A percentile compares a stretch with the other conserved stretches of the same genome.
Evolutionary conservation across 2,888 invertebrate species (phyloP).

Genomic region (Limenitis arthemis): DNA sequence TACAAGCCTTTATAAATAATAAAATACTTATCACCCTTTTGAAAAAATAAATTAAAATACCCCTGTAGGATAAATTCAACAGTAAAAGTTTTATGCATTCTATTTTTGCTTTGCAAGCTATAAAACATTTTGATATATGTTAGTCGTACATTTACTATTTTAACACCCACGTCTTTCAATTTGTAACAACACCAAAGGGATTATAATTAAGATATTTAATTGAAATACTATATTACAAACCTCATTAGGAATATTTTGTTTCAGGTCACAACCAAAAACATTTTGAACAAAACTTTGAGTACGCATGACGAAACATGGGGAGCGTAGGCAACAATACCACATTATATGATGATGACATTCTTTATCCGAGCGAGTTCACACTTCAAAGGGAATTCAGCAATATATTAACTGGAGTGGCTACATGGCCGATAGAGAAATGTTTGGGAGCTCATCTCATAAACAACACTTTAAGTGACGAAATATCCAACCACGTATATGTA

Average conservation of each 20-base stretch:
- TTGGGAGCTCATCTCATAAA: slow-evolving; percentile 41
- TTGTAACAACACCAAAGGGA: background rate
- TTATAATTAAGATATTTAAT: background rate
- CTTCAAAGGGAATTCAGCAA: slow-evolving; percentile 38
- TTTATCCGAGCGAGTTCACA: slow-evolving; percentile 38
- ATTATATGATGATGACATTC: slow-evolving; percentile 47
- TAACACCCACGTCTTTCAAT: background rate
- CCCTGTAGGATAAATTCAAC: too few relatives aligned
- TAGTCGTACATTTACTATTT: too few relatives aligned
- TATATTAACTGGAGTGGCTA: slow-evolving; percentile 24
- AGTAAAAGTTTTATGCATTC: too few relatives aligned
- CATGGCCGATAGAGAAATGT: slow-evolving; percentile 56
- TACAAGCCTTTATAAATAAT: too few relatives aligned
- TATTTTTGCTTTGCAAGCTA: too few relatives aligned
- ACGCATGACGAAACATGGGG: slow-evolving; percentile 66
- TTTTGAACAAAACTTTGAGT: slow-evolving; percentile 22
- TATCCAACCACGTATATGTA: slow-evolving; percentile 34
- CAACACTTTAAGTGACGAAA: slow-evolving; percentile 35
- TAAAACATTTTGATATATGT: too few relatives aligned
- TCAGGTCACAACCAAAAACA: slow-evolving; percentile 34
- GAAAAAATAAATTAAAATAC: too few relatives aligned
- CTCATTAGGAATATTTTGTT: slow-evolving; percentile 26
- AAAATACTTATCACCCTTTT: too few relatives aligned
- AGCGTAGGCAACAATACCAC: slow-evolving; percentile 61
- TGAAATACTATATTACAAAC: background rate